phyloP scores from a whole-genome alignment of 2,888 invertebrate species.

The Tetramorium bicarinatum region DNA sequence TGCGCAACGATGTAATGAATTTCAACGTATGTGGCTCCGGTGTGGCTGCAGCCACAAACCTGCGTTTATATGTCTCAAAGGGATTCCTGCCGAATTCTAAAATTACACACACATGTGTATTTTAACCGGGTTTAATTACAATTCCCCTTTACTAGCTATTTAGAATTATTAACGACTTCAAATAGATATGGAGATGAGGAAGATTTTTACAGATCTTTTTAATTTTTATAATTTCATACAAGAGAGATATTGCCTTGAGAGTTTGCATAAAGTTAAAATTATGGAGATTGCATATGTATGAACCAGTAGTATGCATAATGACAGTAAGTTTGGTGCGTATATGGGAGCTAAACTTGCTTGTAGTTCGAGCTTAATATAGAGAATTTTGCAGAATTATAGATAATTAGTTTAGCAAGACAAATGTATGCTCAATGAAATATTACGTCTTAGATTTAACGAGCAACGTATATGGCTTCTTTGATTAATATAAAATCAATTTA shows the following conservation, averaged over 20 bases:
- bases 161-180: background rate
- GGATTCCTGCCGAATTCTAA: slow-evolving; percentile 29
- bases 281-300: slow-evolving; percentile 11
- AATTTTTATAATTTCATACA: background rate
- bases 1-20: slow-evolving; percentile 23
- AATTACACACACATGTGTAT: background rate
- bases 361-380: background rate
- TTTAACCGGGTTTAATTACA: slow-evolving; percentile 5
- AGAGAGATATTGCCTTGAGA: background rate
- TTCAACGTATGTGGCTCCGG: background rate
- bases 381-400: background rate
- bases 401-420: slow-evolving; percentile 15
- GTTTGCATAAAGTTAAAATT: slow-evolving; percentile 16
- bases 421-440: background rate
- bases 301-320: background rate
- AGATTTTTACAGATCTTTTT: background rate
- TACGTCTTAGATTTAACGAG: background rate
- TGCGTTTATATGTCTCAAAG: background rate
- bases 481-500: background rate
- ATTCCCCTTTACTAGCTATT: background rate
- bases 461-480: background rate
- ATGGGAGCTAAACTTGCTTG: background rate
- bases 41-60: background rate
- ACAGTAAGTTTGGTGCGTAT: slow-evolving; percentile 11
- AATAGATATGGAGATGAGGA: background rate